Percentiles rank a stretch among this genome's conserved stretches.
phyloP scores from a whole-genome alignment of 2,888 invertebrate species.

The Meiosimyza platycephala region DNA sequence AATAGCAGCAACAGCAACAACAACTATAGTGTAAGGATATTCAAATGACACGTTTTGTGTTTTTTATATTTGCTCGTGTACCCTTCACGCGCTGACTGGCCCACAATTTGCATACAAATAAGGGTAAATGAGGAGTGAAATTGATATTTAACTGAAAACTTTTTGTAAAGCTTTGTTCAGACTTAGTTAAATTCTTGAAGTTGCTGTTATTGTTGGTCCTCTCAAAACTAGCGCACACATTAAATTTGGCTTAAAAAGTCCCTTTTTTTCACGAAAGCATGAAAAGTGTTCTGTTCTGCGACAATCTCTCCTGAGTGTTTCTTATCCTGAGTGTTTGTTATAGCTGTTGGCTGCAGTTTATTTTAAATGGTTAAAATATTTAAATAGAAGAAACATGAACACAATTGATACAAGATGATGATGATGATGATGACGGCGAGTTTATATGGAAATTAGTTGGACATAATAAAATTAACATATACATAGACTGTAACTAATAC shows the following conservation, averaged over 20 bases:
- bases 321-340: slow-evolving; percentile 1
- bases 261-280: not conserved
- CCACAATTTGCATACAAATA: slow-evolving; percentile 28
- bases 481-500: no score
- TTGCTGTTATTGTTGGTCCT: not conserved
- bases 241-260: not conserved
- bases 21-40: no score
- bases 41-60: no score
- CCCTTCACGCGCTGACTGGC: not conserved
- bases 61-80: no score
- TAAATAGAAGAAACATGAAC: not conserved
- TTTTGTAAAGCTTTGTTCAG: slow-evolving; percentile 18
- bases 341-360: not conserved
- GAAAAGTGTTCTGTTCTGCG: no score
- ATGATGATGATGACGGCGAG: no score
- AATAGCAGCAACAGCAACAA: no score
- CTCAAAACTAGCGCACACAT: not conserved
- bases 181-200: not conserved
- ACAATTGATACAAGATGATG: not conserved
- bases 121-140: slow-evolving; percentile 33
- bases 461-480: no score
- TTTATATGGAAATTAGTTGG: no score
- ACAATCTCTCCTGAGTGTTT: not conserved
- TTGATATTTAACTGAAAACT: slow-evolving; percentile 28
- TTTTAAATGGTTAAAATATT: slow-evolving; percentile 11